Evolutionary conservation across 1,140 invertebrate species (phyloP).

Genomic region (Patella vulgata): DNA sequence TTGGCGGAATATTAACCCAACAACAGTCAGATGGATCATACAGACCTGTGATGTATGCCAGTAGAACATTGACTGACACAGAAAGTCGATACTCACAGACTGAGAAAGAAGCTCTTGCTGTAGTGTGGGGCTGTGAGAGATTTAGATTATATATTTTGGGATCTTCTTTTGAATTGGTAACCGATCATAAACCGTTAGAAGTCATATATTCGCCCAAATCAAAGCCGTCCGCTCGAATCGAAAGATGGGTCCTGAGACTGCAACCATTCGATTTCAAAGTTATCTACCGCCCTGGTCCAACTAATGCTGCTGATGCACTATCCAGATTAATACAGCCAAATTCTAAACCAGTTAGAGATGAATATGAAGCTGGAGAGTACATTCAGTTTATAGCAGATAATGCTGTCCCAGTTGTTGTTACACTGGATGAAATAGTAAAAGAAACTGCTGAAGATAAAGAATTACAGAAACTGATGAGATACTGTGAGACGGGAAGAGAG

Average conservation of each 20-base stretch:
- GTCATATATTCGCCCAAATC: constrained; percentile 30
- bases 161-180: constrained; percentile 58
- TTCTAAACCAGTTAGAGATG: constrained; percentile 1
- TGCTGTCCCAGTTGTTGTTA: constrained; percentile 18
- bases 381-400: constrained; percentile 8
- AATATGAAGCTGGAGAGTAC: constrained; percentile 23
- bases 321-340: constrained; percentile 30
- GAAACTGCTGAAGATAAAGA: constrained; percentile 7
- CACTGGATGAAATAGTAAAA: constrained; percentile 16
- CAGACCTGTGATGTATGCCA: constrained; percentile 38
- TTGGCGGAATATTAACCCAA: constrained; percentile 21
- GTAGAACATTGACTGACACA: constrained; percentile 23
- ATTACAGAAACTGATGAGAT: neutral
- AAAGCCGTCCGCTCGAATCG: constrained; percentile 36
- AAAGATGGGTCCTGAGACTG: constrained; percentile 40
- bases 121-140: constrained; percentile 64
- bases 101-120: constrained; percentile 66
- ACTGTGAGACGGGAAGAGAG: neutral
- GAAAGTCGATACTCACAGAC: constrained; percentile 59
- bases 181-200: constrained; percentile 60
- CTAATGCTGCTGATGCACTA: constrained; percentile 36
- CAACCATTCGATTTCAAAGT: constrained; percentile 34
- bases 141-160: constrained; percentile 66
- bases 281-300: constrained; percentile 16
- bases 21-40: constrained; percentile 13